Conservation (phyloP, 2,797 vertebrate species). For the Sarcophilus harrisii region DNA sequence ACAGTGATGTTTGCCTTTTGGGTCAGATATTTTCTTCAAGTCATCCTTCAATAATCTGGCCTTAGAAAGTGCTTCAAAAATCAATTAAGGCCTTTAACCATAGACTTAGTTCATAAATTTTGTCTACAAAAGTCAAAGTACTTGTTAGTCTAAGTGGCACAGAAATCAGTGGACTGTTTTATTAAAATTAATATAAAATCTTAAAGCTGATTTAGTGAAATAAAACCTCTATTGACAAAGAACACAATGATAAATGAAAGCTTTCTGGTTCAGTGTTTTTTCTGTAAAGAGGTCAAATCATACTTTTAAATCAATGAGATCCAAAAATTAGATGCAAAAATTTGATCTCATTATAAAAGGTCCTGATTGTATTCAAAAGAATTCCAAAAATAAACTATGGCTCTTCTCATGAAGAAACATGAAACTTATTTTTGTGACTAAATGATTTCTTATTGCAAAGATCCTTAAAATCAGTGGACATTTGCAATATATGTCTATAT, state of each 20-base stretch:
- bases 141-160: background rate
- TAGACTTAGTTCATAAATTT: background rate
- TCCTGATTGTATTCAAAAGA: background rate
- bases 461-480: conserved; percentile 2
- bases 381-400: conserved; percentile 14
- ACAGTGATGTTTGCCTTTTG: conserved; percentile 10
- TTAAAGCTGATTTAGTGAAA: background rate
- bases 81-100: background rate
- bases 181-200: background rate
- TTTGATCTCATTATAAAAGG: background rate
- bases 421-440: conserved; percentile 13
- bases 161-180: conserved; percentile 28
- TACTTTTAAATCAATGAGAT: background rate
- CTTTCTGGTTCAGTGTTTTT: conserved; percentile 10
- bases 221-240: conserved; percentile 42
- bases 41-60: background rate
- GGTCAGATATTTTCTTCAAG: conserved; percentile 16
- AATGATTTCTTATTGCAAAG: conserved; percentile 34
- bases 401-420: background rate
- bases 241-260: background rate
- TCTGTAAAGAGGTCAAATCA: conserved; percentile 25
- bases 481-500: background rate
- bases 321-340: background rate
- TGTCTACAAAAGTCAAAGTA: background rate
- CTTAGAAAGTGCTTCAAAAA: conserved; percentile 45